phyloP scores from a whole-genome alignment of 2,113 vertebrate genomes.

The Prunella himalayana region DNA sequence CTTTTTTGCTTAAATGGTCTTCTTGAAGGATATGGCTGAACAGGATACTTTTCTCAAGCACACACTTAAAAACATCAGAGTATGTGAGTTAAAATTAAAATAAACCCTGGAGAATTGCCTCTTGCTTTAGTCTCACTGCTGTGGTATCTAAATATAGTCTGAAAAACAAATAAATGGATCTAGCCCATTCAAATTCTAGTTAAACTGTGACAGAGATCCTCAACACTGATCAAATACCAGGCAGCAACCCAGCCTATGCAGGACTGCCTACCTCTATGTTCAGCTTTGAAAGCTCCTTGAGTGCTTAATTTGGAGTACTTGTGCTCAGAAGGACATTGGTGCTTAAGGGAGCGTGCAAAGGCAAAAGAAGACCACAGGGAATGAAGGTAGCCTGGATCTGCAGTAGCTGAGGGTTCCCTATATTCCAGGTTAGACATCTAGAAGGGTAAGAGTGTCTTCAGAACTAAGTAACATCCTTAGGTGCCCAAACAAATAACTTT shows the following conservation, averaged over 20 bases:
- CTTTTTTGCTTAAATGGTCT: neutral
- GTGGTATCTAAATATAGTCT: neutral
- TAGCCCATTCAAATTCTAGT: neutral
- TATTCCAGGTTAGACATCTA: neutral
- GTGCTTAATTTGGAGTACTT: neutral
- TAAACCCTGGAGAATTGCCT: neutral
- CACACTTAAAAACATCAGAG: neutral
- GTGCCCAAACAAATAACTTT: neutral
- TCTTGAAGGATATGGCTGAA: neutral
- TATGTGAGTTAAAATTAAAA: neutral
- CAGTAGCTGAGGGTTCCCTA: neutral
- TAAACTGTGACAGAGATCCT: neutral
- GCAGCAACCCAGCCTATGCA: neutral
- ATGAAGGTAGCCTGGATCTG: neutral
- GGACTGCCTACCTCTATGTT: neutral
- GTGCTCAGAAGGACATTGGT: neutral
- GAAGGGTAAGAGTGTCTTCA: neutral
- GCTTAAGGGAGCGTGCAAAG: neutral
- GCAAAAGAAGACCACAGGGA: neutral
- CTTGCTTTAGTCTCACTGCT: neutral
- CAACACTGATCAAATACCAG: neutral
- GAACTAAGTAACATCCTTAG: neutral
- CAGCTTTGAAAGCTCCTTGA: neutral
- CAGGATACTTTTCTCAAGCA: neutral
- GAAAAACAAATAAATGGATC: constrained; percentile 6